phyloP scores from a whole-genome alignment of 2,113 vertebrate species.

The Vicugna pacos region DNA sequence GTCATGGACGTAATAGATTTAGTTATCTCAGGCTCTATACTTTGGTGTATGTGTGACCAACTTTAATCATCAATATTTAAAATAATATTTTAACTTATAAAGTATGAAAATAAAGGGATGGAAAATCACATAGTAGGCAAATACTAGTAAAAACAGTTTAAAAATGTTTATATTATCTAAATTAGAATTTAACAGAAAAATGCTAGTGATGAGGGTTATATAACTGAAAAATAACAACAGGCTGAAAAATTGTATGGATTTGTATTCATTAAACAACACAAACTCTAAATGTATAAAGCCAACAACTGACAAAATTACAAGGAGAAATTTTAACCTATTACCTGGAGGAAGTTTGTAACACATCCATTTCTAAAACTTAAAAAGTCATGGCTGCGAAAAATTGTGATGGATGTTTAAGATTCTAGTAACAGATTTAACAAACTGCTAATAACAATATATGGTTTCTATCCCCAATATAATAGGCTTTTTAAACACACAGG shows the following conservation, averaged over 20 bases:
- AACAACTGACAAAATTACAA: neutral
- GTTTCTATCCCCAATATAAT: neutral
- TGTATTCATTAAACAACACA: neutral
- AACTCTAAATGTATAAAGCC: neutral
- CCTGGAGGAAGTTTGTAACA: neutral
- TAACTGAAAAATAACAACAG: neutral
- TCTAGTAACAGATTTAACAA: constrained; percentile 36
- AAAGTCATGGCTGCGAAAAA: neutral
- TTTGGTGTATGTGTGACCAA: neutral
- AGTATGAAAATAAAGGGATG: neutral
- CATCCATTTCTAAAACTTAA: neutral
- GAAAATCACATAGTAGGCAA: neutral
- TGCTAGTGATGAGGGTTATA: neutral
- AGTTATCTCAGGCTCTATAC: neutral
- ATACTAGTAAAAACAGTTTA: neutral
- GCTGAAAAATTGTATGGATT: neutral
- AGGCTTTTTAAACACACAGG: neutral
- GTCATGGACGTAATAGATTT: neutral
- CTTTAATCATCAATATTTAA: neutral
- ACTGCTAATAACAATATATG: neutral
- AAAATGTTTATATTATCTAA: neutral
- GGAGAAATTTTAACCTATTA: neutral
- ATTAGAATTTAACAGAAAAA: neutral
- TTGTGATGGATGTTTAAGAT: neutral
- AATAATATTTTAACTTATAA: neutral